Base-by-base conservation (phyloP, 2,888 invertebrate genomes). In the Pasiphila rectangulata region DNA sequence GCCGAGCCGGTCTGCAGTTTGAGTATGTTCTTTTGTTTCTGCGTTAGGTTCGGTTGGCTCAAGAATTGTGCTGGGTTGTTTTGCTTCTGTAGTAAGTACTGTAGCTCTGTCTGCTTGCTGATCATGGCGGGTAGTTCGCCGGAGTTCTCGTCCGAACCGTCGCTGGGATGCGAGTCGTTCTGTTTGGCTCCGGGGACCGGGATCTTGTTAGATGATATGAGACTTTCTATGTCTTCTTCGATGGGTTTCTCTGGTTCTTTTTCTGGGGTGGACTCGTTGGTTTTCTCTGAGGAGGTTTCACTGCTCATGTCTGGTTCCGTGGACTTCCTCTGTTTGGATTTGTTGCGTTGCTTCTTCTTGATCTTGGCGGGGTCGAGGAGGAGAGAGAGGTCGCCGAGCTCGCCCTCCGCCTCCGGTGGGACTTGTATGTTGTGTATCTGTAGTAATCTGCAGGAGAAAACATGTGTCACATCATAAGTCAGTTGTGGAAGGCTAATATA, bases 401-500 rank as follows among this genome's bases (percentile, higher is more conserved):
- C 78, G n/a, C 70, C 68, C 6, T 90, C 90, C 0, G 89, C 85
- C 46, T 90, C 90, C 0, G 92, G 93, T 54, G 91, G 90, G 5
- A 91, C 83, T 62, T 92, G 91, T 44, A 95, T 90, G 64, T 95
- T 93, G 78, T 94, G 92, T 61, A 93, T 92, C 78, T 93, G 92
- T n/a, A 95, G 85, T 59, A 95, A 89, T 71, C 95, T 95, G 79
- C 0, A 77, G 69, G 25, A 23, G 9, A 42, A n/a, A 49, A 3
- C 6, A 6, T 13, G 7, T 9, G 19, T 24, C 20, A n/a, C 12
- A 29, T n/a, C n/a, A n/a, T n/a, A n/a, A n/a, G n/a, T n/a, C n/a
- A n/a, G n/a, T n/a, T n/a, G n/a, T n/a, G n/a, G n/a, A n/a, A n/a
- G n/a, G n/a, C n/a, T n/a, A n/a, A n/a, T n/a, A n/a, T n/a, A n/a